A percentile compares a stretch with the other conserved stretches of the same genome.
Evolutionary conservation across 53 echinoderm and acorn worm species (phyloP).

Genomic region (Apostichopus leukothele): DNA sequence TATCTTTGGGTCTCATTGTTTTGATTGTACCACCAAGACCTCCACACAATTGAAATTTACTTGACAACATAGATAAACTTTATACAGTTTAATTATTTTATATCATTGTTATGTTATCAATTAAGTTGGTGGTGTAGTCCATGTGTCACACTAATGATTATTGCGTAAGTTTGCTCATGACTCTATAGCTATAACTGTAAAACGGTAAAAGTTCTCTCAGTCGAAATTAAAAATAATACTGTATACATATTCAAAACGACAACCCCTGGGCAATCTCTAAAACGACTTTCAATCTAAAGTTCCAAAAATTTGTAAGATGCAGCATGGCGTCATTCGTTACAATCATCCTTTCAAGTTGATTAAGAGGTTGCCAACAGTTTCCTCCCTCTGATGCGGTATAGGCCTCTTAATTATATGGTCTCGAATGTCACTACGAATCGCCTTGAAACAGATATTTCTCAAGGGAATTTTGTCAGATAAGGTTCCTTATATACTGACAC

Average conservation of each 20-base stretch:
- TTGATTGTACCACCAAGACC: no score
- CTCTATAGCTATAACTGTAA: no score
- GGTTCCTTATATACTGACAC: background rate
- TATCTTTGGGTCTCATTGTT: no score
- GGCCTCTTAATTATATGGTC: constrained; percentile 41
- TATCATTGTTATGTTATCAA: no score
- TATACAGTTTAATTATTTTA: no score
- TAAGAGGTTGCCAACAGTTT: constrained; percentile 38
- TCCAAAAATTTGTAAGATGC: constrained; percentile 1
- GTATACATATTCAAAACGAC: background rate
- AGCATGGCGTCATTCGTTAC: constrained; percentile 29
- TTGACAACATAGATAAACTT: no score
- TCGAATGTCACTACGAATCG: constrained; percentile 30
- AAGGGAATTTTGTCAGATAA: constrained; percentile 6
- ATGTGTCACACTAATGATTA: no score
- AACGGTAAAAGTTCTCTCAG: background rate
- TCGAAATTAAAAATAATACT: background rate
- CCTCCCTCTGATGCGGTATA: constrained; percentile 11
- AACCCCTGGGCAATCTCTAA: constrained; percentile 1
- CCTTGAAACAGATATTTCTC: constrained; percentile 45
- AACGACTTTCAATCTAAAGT: constrained; percentile 19
- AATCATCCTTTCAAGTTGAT: constrained; percentile 43
- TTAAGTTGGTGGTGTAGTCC: no score
- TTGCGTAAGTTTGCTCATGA: no score
- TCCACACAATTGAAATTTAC: no score